Evolutionary conservation across 1,140 invertebrate genomes (phyloP).

Genomic region (Oscheius sp.): DNA sequence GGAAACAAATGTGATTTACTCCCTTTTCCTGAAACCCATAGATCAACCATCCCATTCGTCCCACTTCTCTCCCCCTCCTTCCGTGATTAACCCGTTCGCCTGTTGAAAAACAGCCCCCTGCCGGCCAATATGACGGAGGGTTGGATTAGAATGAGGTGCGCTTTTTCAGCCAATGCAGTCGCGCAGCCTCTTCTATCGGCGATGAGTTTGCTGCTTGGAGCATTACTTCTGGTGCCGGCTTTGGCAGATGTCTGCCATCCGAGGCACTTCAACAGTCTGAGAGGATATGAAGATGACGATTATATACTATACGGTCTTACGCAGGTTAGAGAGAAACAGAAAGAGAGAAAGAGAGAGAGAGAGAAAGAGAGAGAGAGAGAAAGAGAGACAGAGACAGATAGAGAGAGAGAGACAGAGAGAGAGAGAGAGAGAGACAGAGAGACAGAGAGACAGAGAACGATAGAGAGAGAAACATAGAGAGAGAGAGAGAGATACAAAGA

Average conservation of each 20-base stretch:
- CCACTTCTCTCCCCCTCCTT: no score
- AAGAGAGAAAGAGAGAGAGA: not conserved
- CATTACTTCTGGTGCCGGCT: not conserved
- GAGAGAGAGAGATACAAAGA: no score
- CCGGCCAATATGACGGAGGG: constrained; percentile 6
- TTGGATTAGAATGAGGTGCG: not conserved
- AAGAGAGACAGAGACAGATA: no score
- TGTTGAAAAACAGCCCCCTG: not conserved
- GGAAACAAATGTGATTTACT: no score
- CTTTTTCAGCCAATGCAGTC: not conserved
- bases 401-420: no score
- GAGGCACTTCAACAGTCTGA: not conserved
- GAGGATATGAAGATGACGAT: constrained; percentile 2
- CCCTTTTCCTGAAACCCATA: no score
- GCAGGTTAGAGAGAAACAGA: not conserved
- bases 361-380: not conserved
- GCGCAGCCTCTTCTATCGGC: not conserved
- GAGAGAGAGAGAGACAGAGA: not conserved
- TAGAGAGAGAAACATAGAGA: no score
- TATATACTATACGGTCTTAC: constrained; percentile 11
- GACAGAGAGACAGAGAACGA: not conserved
- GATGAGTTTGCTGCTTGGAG: not conserved
- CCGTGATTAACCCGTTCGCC: no score
- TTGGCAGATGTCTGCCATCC: constrained; percentile 1
- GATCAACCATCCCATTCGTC: no score